phyloP scores from a whole-genome alignment of 2,797 vertebrate genomes.

The Kryptopterus vitreolus region DNA sequence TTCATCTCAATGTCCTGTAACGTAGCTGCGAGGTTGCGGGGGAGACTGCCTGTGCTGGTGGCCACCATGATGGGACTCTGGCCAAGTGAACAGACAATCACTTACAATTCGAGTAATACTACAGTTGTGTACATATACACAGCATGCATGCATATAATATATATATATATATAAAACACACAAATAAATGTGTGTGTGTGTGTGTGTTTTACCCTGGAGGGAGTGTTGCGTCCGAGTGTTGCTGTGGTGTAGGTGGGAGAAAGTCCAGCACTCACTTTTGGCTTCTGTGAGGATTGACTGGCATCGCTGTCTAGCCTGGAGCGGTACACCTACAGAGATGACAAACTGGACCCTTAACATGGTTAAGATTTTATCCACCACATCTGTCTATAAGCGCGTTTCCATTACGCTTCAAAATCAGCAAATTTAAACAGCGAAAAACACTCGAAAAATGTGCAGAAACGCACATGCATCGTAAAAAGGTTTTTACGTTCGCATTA shows the following conservation, averaged over 20 bases:
- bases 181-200: background rate
- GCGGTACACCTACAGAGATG: slow-evolving; percentile 80
- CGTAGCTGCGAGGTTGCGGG: slow-evolving; percentile 86
- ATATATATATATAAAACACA: no score
- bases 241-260: slow-evolving; percentile 82
- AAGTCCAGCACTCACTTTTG: slow-evolving; percentile 74
- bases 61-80: slow-evolving; percentile 76
- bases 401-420: no score
- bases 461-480: no score
- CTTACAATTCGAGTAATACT: slow-evolving; percentile 27
- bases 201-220: slow-evolving; percentile 77
- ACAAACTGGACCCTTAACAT: background rate
- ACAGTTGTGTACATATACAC: background rate
- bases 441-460: no score
- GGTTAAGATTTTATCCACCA: no score
- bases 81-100: slow-evolving; percentile 36
- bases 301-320: slow-evolving; percentile 82
- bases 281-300: slow-evolving; percentile 65
- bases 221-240: slow-evolving; percentile 81
- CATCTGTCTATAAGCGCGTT: no score
- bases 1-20: slow-evolving; percentile 94
- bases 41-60: slow-evolving; percentile 83
- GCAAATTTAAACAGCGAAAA: no score
- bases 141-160: no score
- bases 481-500: no score